A percentile compares a stretch with the other conserved stretches of the same genome.
phyloP scores from a whole-genome alignment of 2,797 vertebrate species.

The Danio tinwini region DNA sequence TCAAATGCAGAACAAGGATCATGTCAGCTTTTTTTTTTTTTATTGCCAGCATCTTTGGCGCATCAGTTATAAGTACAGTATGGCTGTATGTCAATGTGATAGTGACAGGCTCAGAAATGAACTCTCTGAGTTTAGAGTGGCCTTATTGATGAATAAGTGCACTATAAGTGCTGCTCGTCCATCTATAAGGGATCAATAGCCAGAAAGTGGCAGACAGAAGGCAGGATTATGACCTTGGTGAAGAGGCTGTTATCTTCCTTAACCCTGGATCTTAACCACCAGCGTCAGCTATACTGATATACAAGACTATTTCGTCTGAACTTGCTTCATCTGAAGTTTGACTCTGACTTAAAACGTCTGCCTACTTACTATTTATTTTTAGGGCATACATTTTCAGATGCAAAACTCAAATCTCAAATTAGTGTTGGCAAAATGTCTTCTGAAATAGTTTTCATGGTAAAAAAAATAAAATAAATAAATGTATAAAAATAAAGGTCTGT shows the following conservation, averaged over 20 bases:
- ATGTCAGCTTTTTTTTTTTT: not conserved
- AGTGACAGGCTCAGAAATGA: slow-evolving; percentile 34
- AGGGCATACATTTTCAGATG: too few species aligned
- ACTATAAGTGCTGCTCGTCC: slow-evolving; percentile 36
- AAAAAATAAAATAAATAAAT: too few species aligned
- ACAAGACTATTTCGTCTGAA: too few species aligned
- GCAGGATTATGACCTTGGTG: slow-evolving; percentile 31
- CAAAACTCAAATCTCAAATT: too few species aligned
- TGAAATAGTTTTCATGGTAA: too few species aligned
- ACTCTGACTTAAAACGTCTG: too few species aligned
- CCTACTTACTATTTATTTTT: too few species aligned
- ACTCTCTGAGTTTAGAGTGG: slow-evolving; percentile 23
- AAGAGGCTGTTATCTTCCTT: slow-evolving; percentile 3
- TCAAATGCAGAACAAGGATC: not conserved
- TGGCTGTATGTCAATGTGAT: slow-evolving; percentile 13
- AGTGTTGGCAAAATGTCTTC: too few species aligned
- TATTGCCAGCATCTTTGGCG: not conserved
- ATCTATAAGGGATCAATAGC: slow-evolving; percentile 42
- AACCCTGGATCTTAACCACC: not conserved
- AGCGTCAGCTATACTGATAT: not conserved
- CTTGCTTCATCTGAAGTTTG: too few species aligned
- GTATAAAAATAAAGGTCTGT: too few species aligned
- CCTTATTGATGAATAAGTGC: slow-evolving; percentile 48
- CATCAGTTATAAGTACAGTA: not conserved
- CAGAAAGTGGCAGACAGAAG: not conserved